Percentiles rank a stretch among this genome's conserved stretches.
phyloP scores from a whole-genome alignment of 2,888 invertebrate genomes.

The Agrilus cyanescens region DNA sequence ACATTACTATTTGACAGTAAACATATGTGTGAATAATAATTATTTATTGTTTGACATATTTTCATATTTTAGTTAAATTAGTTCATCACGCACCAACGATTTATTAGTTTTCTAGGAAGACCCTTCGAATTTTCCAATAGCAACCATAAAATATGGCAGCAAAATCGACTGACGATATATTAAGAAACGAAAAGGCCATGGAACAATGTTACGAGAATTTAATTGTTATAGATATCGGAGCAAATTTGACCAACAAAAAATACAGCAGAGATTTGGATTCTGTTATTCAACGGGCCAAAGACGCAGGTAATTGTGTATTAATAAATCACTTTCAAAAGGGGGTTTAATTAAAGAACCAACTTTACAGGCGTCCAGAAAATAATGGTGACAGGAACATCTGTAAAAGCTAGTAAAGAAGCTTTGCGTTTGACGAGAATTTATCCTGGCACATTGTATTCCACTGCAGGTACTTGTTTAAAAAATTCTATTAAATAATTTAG shows the following conservation, averaged over 20 bases:
- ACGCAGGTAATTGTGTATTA: constrained; percentile 54
- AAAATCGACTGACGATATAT: too few relatives aligned
- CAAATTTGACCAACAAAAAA: constrained; percentile 89
- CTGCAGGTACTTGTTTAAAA: constrained; percentile 51
- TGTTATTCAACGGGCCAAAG: constrained; percentile 83
- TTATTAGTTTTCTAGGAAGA: too few relatives aligned
- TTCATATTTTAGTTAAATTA: not conserved
- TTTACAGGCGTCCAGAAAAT: constrained; percentile 79
- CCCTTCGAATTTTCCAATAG: too few relatives aligned
- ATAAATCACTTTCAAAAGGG: not conserved
- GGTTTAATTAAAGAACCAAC: not conserved
- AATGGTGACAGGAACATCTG: constrained; percentile 85
- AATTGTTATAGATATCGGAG: constrained; percentile 83
- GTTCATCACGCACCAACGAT: not conserved
- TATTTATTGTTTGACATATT: too few relatives aligned
- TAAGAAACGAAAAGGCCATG: constrained; percentile 34
- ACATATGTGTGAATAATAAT: too few relatives aligned
- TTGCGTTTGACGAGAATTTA: constrained; percentile 78
- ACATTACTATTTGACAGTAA: too few relatives aligned
- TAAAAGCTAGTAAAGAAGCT: constrained; percentile 83
- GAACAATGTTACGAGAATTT: constrained; percentile 82
- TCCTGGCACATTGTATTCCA: constrained; percentile 82
- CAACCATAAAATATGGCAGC: too few relatives aligned
- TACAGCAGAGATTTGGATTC: constrained; percentile 85
- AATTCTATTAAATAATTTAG: constrained; percentile 12